Evolutionary conservation across 1,140 invertebrate genomes (phyloP).

Genomic region (Aphaenogaster floridana): DNA sequence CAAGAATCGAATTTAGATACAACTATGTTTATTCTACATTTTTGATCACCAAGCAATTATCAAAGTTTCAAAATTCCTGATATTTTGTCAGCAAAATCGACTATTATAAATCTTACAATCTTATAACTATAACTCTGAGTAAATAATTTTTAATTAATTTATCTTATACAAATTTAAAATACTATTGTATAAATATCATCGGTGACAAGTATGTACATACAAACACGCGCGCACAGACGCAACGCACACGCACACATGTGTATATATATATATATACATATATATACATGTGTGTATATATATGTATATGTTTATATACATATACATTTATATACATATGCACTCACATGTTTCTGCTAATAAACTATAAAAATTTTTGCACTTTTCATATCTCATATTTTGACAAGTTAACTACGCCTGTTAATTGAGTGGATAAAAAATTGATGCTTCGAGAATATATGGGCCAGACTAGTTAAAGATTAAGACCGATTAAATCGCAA

Average conservation of each 20-base stretch:
- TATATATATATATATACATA: background rate
- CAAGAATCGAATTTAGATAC: background rate
- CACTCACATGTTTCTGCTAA: background rate
- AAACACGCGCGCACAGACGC: no score
- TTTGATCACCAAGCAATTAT: background rate
- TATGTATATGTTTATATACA: background rate
- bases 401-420: background rate
- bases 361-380: background rate
- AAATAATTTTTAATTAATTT: slow-evolving; percentile 7
- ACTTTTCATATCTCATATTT: background rate
- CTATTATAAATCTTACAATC: background rate
- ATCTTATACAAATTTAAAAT: slow-evolving; percentile 14
- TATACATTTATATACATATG: background rate
- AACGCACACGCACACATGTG: no score
- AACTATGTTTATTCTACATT: background rate
- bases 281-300: background rate
- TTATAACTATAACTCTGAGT: background rate
- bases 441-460: background rate
- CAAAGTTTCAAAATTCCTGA: slow-evolving; percentile 29
- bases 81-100: background rate
- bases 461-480: background rate
- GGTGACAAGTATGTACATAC: background rate
- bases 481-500: slow-evolving; percentile 49
- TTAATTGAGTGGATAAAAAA: slow-evolving; percentile 1
- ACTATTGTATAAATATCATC: background rate